Conservation (phyloP, 1,140 invertebrate genomes). For the Archegozetes longisetosus region DNA sequence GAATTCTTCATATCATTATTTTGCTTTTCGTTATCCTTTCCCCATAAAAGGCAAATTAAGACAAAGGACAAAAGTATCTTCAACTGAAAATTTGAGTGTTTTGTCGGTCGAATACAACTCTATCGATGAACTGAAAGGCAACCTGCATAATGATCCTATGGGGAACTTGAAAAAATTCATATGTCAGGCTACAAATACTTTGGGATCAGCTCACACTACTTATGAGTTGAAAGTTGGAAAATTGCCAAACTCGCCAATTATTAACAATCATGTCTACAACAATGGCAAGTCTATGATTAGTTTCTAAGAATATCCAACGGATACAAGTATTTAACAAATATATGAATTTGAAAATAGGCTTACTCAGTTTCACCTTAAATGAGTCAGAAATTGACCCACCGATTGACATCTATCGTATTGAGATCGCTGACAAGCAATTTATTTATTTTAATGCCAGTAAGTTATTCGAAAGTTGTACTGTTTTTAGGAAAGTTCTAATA, state of each 20-base stretch:
- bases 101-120: neutral
- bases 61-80: too few relatives aligned
- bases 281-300: neutral
- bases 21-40: too few relatives aligned
- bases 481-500: neutral
- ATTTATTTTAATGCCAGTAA: slow-evolving; percentile 13
- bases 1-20: too few relatives aligned
- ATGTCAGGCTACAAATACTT: neutral
- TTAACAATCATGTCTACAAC: neutral
- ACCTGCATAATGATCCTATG: neutral
- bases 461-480: neutral
- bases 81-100: slow-evolving; percentile 6
- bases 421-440: slow-evolving; percentile 4
- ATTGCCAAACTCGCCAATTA: neutral
- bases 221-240: neutral
- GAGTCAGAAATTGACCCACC: slow-evolving; percentile 7
- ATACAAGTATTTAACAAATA: neutral
- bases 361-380: slow-evolving; percentile 6
- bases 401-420: slow-evolving; percentile 14
- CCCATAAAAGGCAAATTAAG: too few relatives aligned
- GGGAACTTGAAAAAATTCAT: neutral
- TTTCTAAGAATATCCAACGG: neutral
- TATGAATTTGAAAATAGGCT: slow-evolving; percentile 1
- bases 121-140: neutral
- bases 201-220: neutral